Conservation (phyloP, 2,888 invertebrate genomes). For the Nineta flava region DNA sequence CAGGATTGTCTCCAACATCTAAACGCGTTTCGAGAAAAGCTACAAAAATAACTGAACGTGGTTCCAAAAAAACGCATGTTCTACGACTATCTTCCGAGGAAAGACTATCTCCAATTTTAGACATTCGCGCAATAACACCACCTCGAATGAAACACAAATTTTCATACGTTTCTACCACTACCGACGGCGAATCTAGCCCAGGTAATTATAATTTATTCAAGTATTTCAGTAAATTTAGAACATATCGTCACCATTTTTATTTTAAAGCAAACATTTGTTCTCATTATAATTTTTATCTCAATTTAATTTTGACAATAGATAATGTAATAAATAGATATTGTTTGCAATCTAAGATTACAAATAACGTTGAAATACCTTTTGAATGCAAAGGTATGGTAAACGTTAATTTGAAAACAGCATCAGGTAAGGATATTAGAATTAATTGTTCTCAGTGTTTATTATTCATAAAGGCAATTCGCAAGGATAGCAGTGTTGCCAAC, state of each 20-base stretch:
- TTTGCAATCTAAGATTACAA: background rate
- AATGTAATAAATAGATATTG: too few relatives aligned
- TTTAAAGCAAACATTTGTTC: background rate
- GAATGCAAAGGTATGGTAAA: background rate
- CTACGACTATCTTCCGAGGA: slow-evolving; percentile 17
- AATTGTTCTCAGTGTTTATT: background rate
- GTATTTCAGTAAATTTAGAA: background rate
- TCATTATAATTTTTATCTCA: background rate
- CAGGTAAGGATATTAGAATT: background rate
- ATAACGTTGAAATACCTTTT: background rate
- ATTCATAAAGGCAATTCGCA: too few relatives aligned
- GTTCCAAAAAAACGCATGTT: slow-evolving; percentile 9
- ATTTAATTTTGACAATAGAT: too few relatives aligned
- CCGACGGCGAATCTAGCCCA: slow-evolving; percentile 14
- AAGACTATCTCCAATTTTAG: slow-evolving; percentile 26
- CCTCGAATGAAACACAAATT: slow-evolving; percentile 25
- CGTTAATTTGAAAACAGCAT: background rate
- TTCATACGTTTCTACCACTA: slow-evolving; percentile 19
- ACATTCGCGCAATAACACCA: slow-evolving; percentile 26
- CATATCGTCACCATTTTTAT: background rate
- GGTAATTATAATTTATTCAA: slow-evolving; percentile 20
- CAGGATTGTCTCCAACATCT: slow-evolving; percentile 15
- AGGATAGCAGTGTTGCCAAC: too few relatives aligned
- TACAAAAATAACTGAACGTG: slow-evolving; percentile 7
- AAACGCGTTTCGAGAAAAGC: slow-evolving; percentile 3